A percentile compares a stretch with the other conserved stretches of the same genome.
Evolutionary conservation across 2,113 vertebrate species (phyloP).

Genomic region (Psephotus haematonotus): DNA sequence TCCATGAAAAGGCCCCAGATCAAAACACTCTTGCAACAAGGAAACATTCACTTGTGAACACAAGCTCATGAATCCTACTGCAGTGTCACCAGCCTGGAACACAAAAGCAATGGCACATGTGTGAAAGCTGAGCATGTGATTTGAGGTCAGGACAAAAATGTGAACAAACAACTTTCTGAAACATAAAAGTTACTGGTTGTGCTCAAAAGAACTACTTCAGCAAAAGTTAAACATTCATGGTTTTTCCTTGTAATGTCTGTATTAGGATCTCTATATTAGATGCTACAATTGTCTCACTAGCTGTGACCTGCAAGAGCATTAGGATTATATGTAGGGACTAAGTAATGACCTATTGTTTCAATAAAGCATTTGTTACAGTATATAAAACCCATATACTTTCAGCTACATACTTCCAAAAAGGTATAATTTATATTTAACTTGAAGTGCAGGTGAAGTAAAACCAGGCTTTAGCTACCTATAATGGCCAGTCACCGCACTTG

Average conservation of each 20-base stretch:
- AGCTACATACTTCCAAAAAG: not conserved
- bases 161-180: not conserved
- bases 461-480: not conserved
- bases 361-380: not conserved
- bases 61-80: conserved; percentile 85
- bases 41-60: conserved; percentile 75
- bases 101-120: not conserved
- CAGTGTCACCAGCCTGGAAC: conserved; percentile 78
- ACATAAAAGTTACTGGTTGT: not conserved
- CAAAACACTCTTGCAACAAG: conserved; percentile 79
- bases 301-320: not conserved
- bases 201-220: not conserved
- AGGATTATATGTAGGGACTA: not conserved
- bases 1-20: conserved; percentile 80
- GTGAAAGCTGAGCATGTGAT: not conserved
- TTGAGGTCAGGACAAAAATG: not conserved
- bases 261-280: not conserved
- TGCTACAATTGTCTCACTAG: not conserved
- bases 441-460: not conserved
- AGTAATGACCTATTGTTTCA: not conserved
- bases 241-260: accelerated
- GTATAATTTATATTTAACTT: not conserved
- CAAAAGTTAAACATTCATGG: not conserved
- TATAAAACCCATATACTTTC: not conserved
- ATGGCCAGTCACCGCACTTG: not conserved